Evolutionary conservation across 2,113 vertebrate genomes (phyloP).

Genomic region (human (Homo sapiens)): DNA sequence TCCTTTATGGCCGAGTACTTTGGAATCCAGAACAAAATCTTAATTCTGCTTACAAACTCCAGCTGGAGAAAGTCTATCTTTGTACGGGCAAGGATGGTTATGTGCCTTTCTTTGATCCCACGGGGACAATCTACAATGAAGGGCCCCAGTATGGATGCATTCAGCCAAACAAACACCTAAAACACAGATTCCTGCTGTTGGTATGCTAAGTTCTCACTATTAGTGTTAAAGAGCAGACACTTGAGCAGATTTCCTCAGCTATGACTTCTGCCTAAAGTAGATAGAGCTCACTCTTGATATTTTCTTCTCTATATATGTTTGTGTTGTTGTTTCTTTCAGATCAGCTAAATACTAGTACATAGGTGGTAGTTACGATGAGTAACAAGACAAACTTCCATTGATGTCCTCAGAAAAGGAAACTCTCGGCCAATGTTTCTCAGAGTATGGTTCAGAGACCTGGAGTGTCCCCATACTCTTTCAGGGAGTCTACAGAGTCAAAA

Average conservation of each 20-base stretch:
- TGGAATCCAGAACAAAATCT: conserved; percentile 98
- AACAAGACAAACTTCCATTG: neutral
- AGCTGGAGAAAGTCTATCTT: conserved; percentile 98
- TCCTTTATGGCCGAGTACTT: conserved; percentile 94
- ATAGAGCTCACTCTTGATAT: neutral
- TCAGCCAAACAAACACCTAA: conserved; percentile 96
- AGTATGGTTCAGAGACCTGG: neutral
- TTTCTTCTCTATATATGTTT: neutral
- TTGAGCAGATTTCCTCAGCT: neutral
- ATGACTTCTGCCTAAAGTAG: neutral
- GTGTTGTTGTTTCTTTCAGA: neutral
- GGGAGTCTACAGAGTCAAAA: neutral
- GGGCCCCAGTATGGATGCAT: conserved; percentile 98
- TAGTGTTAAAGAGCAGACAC: neutral
- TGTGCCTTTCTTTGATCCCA: conserved; percentile 98
- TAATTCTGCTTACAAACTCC: conserved; percentile 94
- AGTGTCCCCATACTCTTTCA: neutral
- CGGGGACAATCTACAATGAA: conserved; percentile 96
- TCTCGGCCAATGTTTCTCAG: neutral
- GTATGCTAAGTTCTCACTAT: conserved; percentile 78
- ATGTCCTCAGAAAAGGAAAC: neutral
- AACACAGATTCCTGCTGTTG: conserved; percentile 96
- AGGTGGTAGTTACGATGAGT: neutral
- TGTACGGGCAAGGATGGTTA: conserved; percentile 96
- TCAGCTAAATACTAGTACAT: neutral